These are phyloP conservation scores for Myrmecobius fasciatus DNA, from an alignment of 2,113 vertebrate species.

Conservation along the genomic window DNA sequence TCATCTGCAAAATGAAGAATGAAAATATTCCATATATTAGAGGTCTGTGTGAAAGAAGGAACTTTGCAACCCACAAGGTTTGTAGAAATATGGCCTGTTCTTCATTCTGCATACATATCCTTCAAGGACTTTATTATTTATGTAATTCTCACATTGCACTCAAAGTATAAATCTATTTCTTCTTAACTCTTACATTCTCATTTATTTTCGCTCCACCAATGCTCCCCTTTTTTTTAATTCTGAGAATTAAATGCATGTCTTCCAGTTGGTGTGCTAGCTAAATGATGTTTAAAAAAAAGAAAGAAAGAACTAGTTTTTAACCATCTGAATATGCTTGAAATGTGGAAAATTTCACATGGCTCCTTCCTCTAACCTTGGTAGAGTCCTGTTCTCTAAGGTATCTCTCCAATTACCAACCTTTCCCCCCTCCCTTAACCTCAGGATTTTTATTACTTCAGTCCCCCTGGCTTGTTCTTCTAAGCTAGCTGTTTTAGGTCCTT, in stretches of 20 bases:
- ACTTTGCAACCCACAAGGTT: not conserved
- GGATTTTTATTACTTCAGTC: not conserved
- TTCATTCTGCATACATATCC: not conserved
- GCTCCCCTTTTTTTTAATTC: conserved; percentile 22
- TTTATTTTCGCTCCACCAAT: not conserved
- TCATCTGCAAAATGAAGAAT: not conserved
- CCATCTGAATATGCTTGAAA: not conserved
- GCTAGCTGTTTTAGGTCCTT: not conserved
- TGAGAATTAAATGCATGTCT: not conserved
- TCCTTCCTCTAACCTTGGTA: not conserved
- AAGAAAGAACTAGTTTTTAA: not conserved
- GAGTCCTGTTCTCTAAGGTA: not conserved
- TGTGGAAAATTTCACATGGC: not conserved
- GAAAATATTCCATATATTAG: not conserved
- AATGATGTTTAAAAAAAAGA: not conserved
- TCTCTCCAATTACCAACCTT: not conserved
- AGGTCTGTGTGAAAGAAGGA: not conserved
- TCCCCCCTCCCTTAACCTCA: not conserved
- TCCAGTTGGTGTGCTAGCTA: not conserved
- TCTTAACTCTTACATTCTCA: not conserved
- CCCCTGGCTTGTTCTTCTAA: not conserved
- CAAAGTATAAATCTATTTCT: not conserved
- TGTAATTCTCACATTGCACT: not conserved
- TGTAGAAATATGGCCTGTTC: not conserved
- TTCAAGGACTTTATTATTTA: not conserved